Conservation (phyloP, 2,888 invertebrate species). For the Reticulitermes lucifugus region DNA sequence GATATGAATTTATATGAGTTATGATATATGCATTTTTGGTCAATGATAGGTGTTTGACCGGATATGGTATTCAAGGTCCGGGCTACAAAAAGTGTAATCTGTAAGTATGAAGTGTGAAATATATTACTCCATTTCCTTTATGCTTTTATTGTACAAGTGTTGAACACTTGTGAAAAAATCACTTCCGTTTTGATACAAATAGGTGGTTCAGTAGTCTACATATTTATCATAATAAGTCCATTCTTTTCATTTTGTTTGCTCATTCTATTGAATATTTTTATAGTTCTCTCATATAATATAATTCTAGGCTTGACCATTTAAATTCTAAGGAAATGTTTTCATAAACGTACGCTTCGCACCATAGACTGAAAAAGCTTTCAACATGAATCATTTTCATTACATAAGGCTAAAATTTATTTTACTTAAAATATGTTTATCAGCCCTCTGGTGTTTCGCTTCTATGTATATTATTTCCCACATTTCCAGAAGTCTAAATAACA, state of each 20-base stretch:
- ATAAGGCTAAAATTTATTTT: too few relatives aligned
- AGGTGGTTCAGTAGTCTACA: background rate
- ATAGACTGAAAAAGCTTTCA: too few relatives aligned
- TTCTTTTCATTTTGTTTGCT: background rate
- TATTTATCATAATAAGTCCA: background rate
- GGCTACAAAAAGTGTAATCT: background rate
- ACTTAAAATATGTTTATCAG: too few relatives aligned
- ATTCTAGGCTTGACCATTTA: too few relatives aligned
- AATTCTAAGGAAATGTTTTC: too few relatives aligned
- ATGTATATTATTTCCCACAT: too few relatives aligned
- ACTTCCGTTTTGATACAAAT: slow-evolving; percentile 2
- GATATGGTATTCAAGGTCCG: background rate
- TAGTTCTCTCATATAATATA: too few relatives aligned
- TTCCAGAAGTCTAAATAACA: too few relatives aligned
- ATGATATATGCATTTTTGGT: background rate
- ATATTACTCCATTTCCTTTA: background rate
- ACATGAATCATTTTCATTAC: too few relatives aligned
- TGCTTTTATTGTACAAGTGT: background rate
- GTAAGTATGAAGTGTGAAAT: background rate
- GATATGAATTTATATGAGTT: too few relatives aligned
- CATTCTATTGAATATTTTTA: background rate
- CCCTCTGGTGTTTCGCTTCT: too few relatives aligned
- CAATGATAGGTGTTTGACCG: background rate
- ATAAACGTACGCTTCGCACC: too few relatives aligned
- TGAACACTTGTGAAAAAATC: background rate